These are phyloP conservation scores for Campoplex nolae DNA, from an alignment of 2,888 invertebrate genomes.

Conservation along the genomic window DNA sequence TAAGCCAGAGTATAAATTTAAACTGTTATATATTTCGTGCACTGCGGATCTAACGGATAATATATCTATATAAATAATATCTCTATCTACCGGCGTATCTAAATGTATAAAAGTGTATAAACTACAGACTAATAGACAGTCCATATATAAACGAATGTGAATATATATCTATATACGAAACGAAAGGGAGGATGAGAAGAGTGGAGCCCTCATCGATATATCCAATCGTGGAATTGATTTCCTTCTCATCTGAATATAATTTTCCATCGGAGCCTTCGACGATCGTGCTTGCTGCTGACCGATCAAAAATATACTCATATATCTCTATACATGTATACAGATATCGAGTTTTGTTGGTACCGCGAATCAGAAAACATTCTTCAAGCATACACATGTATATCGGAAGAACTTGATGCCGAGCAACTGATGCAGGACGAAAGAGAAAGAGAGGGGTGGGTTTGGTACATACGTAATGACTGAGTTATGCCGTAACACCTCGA, in stretches of 20 bases:
- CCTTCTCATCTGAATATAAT: constrained; percentile 83
- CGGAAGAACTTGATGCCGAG: constrained; percentile 44
- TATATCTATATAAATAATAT: background rate
- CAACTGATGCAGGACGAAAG: constrained; percentile 40
- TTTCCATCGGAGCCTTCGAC: constrained; percentile 76
- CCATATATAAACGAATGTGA: background rate
- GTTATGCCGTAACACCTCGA: constrained; percentile 82
- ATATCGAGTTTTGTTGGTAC: constrained; percentile 15
- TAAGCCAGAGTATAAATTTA: background rate
- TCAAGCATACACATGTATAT: constrained; percentile 17
- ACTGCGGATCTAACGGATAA: background rate
- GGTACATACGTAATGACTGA: constrained; percentile 79
- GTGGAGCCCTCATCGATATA: constrained; percentile 65
- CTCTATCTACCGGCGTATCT: background rate
- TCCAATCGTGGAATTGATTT: constrained; percentile 82
- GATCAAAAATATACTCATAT: constrained; percentile 28
- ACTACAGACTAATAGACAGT: constrained; percentile 67
- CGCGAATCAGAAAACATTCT: constrained; percentile 50
- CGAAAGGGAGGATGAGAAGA: constrained; percentile 13
- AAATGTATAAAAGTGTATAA: constrained; percentile 9
- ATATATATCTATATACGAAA: background rate
- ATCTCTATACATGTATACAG: background rate
- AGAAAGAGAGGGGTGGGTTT: constrained; percentile 56
- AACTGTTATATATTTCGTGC: constrained; percentile 26
- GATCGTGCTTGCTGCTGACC: constrained; percentile 77